Base-by-base conservation (phyloP, 2,888 invertebrate species). In the Esperia sulphurella region DNA sequence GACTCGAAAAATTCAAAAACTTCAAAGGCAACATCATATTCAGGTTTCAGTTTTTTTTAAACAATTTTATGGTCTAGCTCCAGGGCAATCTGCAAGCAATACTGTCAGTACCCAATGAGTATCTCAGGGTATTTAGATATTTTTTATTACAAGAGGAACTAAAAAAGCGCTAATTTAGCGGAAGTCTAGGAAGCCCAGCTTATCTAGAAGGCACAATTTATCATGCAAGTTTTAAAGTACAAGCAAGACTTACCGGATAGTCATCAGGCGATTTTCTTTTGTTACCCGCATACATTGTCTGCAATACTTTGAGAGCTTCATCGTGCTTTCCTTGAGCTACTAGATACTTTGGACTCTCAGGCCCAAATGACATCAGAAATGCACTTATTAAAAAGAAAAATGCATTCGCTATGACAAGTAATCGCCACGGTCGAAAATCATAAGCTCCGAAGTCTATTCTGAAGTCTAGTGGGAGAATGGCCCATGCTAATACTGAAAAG, bases 311-410 rank as follows among this genome's bases (percentile, higher is more conserved):
- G n/a, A 95, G 65, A 0, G 95, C 93, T 56, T 92, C 91, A 0
- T 92, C 90, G 3, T 88, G 74, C 57, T 86, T 87, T 0, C 94
- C 93, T 60, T 93, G 92, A 0, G 93, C 90, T 9, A 94, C 80
- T 29, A 94, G 83, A 71, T 92, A 96, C 68, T 95, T 95, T 0
- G 96, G 96, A 61, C 95, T 96, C 72, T 96, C 96, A 0, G 96
- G 96, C 2, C 86, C 86, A 1, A 88, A 80, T 0, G 91, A 73
- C 51, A 93, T 79, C 0, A 92, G 45, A 0, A 92, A 73, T 0
- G 93, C 92, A 13, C 74, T 67, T 7, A 94, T 46, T 0, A 94
- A 55, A 57, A 93, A 92, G 4, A 94, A 86, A 2, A 92, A 45
- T 0, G 92, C 90, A 57, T 95, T 91, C 0, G 93, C 51, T 0